These are phyloP conservation scores for Amblyjoppa proteus DNA, from an alignment of 2,888 invertebrate genomes.

Conservation along the genomic window DNA sequence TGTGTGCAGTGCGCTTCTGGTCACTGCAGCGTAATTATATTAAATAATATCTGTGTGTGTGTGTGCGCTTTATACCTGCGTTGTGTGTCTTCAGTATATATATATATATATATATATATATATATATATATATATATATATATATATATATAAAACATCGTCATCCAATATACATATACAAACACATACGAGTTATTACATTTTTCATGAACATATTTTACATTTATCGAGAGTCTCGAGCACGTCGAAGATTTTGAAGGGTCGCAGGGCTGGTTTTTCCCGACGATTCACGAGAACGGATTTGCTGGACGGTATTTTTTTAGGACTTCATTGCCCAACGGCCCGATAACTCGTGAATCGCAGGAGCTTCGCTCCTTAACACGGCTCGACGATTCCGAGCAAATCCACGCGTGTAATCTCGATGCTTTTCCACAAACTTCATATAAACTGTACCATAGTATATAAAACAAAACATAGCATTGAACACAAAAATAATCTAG, in stretches of 20 bases:
- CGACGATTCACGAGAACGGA: constrained; percentile 19
- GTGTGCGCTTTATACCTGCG: constrained; percentile 72
- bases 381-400: neutral
- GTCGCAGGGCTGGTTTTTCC: neutral
- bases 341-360: constrained; percentile 26
- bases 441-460: constrained; percentile 10
- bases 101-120: constrained; percentile 35
- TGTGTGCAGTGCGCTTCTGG: constrained; percentile 84
- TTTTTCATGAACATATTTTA: constrained; percentile 11
- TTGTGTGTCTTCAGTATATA: constrained; percentile 61
- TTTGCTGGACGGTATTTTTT: constrained; percentile 9
- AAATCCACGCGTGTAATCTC: neutral
- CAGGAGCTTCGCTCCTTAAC: neutral
- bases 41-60: constrained; percentile 70
- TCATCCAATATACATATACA: constrained; percentile 48
- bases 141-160: constrained; percentile 14
- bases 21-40: constrained; percentile 77
- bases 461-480: neutral
- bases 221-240: constrained; percentile 44
- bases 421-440: constrained; percentile 19
- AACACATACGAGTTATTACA: constrained; percentile 45
- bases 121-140: constrained; percentile 50
- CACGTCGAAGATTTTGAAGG: constrained; percentile 14
- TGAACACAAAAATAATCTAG: constrained; percentile 45
- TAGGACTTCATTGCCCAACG: constrained; percentile 1